A percentile compares a stretch with the other conserved stretches of the same genome.
Conservation (phyloP, 2,113 vertebrate genomes). For the Lampris incognitus region DNA sequence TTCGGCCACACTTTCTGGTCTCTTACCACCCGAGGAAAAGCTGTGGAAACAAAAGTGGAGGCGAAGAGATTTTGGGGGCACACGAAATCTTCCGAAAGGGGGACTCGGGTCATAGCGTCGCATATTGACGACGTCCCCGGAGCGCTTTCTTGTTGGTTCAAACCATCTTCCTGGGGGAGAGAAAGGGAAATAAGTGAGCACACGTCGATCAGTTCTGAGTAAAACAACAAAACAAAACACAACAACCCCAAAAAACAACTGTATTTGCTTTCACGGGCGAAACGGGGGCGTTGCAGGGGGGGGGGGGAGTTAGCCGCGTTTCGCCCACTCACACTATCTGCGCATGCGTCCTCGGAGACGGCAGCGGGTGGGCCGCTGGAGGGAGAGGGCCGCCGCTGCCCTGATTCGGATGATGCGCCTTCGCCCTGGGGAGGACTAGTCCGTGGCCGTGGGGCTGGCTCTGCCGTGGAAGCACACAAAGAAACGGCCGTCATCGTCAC, state of each 20-base stretch:
- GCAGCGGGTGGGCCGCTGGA: conserved; percentile 75
- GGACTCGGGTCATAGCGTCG: background rate
- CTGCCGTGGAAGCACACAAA: conserved; percentile 53
- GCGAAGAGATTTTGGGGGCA: too few relatives aligned
- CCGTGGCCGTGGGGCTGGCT: conserved; percentile 76
- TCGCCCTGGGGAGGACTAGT: conserved; percentile 82
- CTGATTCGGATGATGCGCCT: conserved; percentile 70
- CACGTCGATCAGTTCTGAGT: too few relatives aligned
- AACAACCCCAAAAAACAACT: too few relatives aligned
- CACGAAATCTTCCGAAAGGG: background rate
- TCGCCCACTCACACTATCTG: conserved; percentile 9
- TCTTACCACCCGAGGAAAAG: background rate
- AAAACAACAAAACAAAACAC: too few relatives aligned
- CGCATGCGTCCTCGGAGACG: conserved; percentile 27
- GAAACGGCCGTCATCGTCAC: background rate
- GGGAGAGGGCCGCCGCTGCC: conserved; percentile 81
- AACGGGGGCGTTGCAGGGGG: too few relatives aligned
- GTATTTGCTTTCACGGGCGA: too few relatives aligned
- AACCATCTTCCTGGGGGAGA: conserved; percentile 16
- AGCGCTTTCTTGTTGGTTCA: background rate
- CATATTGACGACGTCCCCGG: conserved; percentile 1
- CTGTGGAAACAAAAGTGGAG: too few relatives aligned
- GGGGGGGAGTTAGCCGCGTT: too few relatives aligned
- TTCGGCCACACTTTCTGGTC: background rate
- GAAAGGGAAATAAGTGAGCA: background rate